Conservation (phyloP, 2,113 vertebrate species). For the Varanus salvator region DNA sequence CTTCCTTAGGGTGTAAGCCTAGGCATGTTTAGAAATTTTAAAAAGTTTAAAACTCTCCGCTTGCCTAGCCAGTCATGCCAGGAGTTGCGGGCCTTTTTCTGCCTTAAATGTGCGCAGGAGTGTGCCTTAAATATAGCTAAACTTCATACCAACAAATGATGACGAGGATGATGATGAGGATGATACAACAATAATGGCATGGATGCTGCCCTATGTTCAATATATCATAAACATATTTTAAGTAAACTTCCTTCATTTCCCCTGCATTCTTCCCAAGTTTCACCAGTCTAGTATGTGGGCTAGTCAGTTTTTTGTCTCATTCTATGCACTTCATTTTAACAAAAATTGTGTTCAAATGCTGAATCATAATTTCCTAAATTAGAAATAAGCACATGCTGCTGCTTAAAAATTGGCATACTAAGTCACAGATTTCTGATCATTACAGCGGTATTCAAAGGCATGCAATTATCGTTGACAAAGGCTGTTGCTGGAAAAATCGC, state of each 20-base stretch:
- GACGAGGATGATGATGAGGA: not conserved
- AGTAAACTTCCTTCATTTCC: not conserved
- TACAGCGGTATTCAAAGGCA: conserved; percentile 10
- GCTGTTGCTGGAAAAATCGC: not conserved
- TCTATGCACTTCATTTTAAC: not conserved
- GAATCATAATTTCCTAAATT: conserved; percentile 12
- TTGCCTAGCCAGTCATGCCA: too few relatives aligned
- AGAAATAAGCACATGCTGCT: not conserved
- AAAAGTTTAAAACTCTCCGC: too few relatives aligned
- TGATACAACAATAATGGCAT: not conserved
- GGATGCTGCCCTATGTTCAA: not conserved
- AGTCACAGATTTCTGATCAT: conserved; percentile 11
- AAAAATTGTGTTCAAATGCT: not conserved
- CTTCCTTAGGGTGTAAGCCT: too few relatives aligned
- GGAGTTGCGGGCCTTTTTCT: too few relatives aligned
- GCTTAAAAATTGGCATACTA: conserved; percentile 2
- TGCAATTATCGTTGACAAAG: conserved; percentile 24
- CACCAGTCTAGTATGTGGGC: not conserved
- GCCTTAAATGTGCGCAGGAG: not conserved
- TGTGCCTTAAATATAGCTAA: not conserved
- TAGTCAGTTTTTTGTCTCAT: not conserved
- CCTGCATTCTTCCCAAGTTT: not conserved
- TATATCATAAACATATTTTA: not conserved
- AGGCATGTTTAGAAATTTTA: too few relatives aligned
- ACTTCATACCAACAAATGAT: not conserved